Percentiles rank a stretch among this genome's conserved stretches.
Conservation (phyloP, 1,140 invertebrate species). For the Tetragonula clypearis region DNA sequence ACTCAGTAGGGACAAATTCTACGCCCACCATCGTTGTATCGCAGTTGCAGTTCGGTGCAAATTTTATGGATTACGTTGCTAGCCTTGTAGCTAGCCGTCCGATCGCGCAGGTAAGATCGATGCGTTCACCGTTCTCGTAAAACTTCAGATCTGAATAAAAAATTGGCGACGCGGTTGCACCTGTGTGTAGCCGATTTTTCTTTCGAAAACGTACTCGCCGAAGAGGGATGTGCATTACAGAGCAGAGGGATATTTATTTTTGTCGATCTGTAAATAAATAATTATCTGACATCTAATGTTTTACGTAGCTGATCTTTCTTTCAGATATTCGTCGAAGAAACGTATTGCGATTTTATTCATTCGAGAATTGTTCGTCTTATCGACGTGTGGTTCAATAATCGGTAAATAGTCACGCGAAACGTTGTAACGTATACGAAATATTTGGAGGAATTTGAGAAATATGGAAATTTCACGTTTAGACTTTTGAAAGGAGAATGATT, state of each 20-base stretch:
- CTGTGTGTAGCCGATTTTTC: neutral
- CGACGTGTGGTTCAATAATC: too few species aligned
- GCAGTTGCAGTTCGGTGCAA: constrained; percentile 3
- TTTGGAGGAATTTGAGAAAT: too few species aligned
- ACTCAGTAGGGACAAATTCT: constrained; percentile 35
- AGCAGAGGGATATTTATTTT: neutral
- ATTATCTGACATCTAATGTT: too few species aligned
- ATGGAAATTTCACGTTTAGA: neutral
- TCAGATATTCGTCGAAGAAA: too few species aligned
- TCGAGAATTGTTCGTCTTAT: too few species aligned
- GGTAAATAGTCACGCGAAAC: neutral
- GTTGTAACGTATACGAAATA: too few species aligned
- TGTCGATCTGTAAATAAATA: neutral
- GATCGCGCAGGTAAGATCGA: constrained; percentile 18
- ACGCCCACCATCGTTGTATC: neutral
- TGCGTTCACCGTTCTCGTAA: neutral
- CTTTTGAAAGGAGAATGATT: neutral
- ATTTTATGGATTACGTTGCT: constrained; percentile 36
- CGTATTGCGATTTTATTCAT: too few species aligned
- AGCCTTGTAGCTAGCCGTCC: neutral
- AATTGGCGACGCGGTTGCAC: neutral
- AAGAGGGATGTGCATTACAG: neutral
- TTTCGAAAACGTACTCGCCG: neutral
- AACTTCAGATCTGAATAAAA: neutral
- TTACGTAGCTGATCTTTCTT: too few species aligned